These are phyloP conservation scores for Dromaius novaehollandiae DNA, from an alignment of 2,113 vertebrate species.

Conservation along the genomic window DNA sequence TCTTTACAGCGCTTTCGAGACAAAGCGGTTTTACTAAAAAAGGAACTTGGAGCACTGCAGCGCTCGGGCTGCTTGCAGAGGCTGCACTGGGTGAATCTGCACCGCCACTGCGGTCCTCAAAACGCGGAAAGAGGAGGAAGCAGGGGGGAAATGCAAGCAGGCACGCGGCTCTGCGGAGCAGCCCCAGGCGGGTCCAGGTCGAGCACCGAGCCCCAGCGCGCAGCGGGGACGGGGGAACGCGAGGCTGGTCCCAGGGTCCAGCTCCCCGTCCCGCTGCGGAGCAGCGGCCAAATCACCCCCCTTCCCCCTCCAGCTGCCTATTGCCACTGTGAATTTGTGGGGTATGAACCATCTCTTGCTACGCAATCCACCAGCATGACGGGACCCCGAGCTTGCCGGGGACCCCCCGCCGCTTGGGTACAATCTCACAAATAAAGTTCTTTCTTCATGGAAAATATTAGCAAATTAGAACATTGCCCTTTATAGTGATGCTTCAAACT, in stretches of 20 bases:
- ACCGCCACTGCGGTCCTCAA: accelerated
- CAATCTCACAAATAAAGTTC: background rate
- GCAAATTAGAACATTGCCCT: background rate
- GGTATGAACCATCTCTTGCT: accelerated
- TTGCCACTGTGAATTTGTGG: accelerated
- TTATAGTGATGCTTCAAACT: background rate
- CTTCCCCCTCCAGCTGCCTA: background rate
- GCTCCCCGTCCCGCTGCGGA: background rate
- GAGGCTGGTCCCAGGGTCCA: accelerated
- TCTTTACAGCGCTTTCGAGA: background rate
- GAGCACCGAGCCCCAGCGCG: background rate
- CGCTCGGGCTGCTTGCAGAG: background rate
- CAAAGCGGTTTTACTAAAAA: constrained; percentile 58
- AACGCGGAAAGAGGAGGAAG: background rate
- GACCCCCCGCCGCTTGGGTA: accelerated
- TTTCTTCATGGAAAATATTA: background rate
- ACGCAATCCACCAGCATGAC: accelerated
- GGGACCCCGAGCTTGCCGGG: accelerated
- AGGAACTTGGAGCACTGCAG: constrained; percentile 18
- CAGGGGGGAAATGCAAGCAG: background rate
- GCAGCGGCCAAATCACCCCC: background rate
- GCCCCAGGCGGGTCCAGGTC: background rate
- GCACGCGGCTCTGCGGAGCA: background rate
- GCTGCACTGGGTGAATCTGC: background rate
- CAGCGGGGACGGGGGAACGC: accelerated